Conservation (phyloP, 2,888 invertebrate species). For the Volucella inanis region DNA sequence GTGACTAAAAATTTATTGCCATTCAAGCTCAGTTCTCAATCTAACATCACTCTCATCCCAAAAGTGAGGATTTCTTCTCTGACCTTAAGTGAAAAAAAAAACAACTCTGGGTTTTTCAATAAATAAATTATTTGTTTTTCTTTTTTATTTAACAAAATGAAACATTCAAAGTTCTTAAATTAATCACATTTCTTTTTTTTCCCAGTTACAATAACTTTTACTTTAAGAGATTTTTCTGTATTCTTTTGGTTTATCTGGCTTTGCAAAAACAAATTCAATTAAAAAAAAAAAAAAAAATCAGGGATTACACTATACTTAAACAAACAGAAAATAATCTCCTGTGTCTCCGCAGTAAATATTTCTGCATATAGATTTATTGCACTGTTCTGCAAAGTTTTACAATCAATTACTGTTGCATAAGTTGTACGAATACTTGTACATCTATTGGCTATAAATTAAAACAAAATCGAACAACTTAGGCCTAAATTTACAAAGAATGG, state of each 20-base stretch:
- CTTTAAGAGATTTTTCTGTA: conserved; percentile 24
- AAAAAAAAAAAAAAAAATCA: background rate
- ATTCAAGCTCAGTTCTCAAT: no score
- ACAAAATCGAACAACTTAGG: conserved; percentile 17
- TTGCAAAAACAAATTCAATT: conserved; percentile 22
- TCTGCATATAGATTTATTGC: conserved; percentile 17
- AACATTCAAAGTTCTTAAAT: conserved; percentile 69
- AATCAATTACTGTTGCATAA: background rate
- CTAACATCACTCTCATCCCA: no score
- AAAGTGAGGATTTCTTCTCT: no score
- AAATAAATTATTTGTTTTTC: conserved; percentile 51
- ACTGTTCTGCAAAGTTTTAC: conserved; percentile 21
- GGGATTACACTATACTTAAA: no score
- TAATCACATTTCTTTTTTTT: conserved; percentile 62
- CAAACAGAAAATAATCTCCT: no score
- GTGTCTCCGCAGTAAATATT: no score
- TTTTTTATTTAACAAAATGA: conserved; percentile 71
- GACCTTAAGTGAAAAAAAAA: background rate
- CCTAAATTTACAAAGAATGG: conserved; percentile 11
- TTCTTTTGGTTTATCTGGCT: conserved; percentile 18
- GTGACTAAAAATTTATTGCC: no score
- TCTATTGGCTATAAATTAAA: conserved; percentile 4
- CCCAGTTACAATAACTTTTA: conserved; percentile 48
- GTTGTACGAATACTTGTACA: background rate
- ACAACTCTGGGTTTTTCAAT: conserved; percentile 48